Evolutionary conservation across 2,888 invertebrate genomes (phyloP).

Genomic region (Microplitis manilae): DNA sequence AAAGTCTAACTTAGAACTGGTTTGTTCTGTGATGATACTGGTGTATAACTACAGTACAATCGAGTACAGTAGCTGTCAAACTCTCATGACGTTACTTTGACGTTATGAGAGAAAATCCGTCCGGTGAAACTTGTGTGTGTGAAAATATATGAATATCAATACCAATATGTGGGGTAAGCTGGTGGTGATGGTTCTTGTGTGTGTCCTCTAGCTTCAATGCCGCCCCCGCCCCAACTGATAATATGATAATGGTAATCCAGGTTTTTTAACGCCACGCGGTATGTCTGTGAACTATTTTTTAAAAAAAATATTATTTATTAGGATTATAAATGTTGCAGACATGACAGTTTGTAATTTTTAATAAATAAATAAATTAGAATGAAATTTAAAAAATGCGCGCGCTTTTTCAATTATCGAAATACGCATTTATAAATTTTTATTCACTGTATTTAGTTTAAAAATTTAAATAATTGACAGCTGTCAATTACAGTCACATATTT

Average conservation of each 20-base stretch:
- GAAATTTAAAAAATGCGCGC: too few species aligned
- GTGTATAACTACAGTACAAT: background rate
- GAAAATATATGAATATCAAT: background rate
- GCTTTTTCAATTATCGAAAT: too few species aligned
- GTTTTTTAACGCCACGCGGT: background rate
- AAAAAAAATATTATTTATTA: background rate
- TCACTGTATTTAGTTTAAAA: too few species aligned
- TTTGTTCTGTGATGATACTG: background rate
- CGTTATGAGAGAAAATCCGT: background rate
- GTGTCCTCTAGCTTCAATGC: background rate
- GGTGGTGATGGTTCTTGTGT: background rate
- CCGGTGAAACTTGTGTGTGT: background rate
- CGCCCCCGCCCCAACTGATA: background rate
- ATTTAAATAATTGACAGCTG: too few species aligned
- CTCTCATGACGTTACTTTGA: slow-evolving; percentile 10
- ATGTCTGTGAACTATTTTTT: background rate
- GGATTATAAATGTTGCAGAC: background rate
- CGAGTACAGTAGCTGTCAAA: slow-evolving; percentile 11
- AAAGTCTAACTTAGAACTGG: background rate
- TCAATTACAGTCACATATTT: too few species aligned
- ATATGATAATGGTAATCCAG: background rate
- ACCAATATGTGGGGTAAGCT: background rate
- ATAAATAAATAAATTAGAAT: too few species aligned
- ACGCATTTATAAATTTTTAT: too few species aligned
- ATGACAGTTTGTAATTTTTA: too few species aligned